Evolutionary conservation across 2,113 vertebrate species (phyloP), one percentile per base, ranked within the genome.

Genomic region (Melanerpes formicivorus): DNA sequence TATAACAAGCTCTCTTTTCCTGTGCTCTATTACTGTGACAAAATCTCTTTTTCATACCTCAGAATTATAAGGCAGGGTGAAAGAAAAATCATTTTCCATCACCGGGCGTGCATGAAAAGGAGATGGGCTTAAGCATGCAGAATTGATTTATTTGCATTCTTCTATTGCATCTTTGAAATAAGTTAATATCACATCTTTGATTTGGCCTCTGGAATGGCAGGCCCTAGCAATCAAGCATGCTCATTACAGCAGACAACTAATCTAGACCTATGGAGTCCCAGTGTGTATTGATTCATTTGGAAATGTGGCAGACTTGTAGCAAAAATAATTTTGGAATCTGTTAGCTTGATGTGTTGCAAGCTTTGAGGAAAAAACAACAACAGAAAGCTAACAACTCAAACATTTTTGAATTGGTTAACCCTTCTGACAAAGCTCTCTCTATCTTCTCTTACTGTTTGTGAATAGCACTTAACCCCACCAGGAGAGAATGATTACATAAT

Each of bases 131-230:
- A 96, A 97, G 93, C 96, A 97, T 97, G 93, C 86, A 96, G 88
- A 97, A 97, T 97, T 96, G 96, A 97, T 98, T 97, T 97, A 97
- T 97, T 97, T 97, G 79, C 93, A 97, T 97, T 97, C 93, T 97
- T 95, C 92, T 95, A 48, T 96, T 96, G 89, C 90, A 95, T 96
- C 93, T 95, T 63, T 96, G 95, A 94, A 96, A 92, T 66, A 93
- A 92, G 95, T 96, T 97, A 95, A 96, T 96, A 96, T 94, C 8
- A 15, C 84, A 76, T 63, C 96, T 97, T 97, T 96, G 80, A 97
- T 97, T 96, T 95, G 95, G 90, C 77, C 82, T 88, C 82, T 93
- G 90, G 88, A 97, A 96, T 93, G 96, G 75, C 91, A 96, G 87
- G 71, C 84, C 74, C 87, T 95, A 92, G 92, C 92, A 97, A 96